Evolutionary conservation across 64 coral and sea anemone species (phyloP), one percentile per base, ranked within the genome.

Genomic region (Pachyseris speciosa): DNA sequence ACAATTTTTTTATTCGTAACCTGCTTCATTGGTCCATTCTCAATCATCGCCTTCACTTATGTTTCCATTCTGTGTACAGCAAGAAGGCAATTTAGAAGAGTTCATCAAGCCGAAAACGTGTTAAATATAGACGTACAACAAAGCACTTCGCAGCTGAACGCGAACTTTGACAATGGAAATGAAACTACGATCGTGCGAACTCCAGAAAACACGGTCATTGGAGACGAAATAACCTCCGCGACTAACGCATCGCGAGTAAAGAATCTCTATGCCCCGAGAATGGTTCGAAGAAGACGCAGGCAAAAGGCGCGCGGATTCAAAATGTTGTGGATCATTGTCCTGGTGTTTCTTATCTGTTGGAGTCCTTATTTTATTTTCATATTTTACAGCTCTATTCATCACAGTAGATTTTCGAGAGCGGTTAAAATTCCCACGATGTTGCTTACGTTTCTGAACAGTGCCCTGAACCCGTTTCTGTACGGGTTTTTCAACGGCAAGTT

Each of bases 341-440:
- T 87, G 9, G 95, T 93, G 0, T 96, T 96, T 43, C 79, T 96
- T 29, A 74, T 96, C 13, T 96, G 95, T 42, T 96, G 95, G 95
- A 92, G 89, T 42, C 95, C 95, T 30, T 91, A 96, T 34, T 96
- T 96, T 77, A 71, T 96, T 65, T 86, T 96, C 33, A 96, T 96
- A 47, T 96, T 96, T 27, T 96, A 96, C 74, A 78, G 85, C 26
- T 93, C 90, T 72, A 59, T 96, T 69, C 63, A 75, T 53, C 72
- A 84, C 0, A 68, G 78, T 0, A 89, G 20, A 39, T 88, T 96
- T 48, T 87, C 95, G 19, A 51, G 60, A 13, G 58, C 79, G 39
- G 80, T 96, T 4, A 96, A 93, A 79, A 91, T 80, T 7, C 30
- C 93, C 22, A 90, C 86, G 9, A 90, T 73, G 65, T 77, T 91